Conservation (phyloP, 2,113 vertebrate genomes). For the Ameiurus melas region DNA sequence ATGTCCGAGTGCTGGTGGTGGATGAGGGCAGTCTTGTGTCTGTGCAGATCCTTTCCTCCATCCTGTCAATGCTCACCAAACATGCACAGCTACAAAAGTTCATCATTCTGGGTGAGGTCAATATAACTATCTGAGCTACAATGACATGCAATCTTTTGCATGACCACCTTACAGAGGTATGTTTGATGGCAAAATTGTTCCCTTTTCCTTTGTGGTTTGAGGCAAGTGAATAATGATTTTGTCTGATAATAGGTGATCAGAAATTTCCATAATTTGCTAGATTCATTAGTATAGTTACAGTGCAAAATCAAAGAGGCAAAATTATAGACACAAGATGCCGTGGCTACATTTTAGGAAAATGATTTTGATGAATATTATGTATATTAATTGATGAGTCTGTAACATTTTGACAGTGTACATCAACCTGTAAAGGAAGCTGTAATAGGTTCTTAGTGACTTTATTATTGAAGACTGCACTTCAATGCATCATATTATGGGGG, state of each 20-base stretch:
- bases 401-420: neutral
- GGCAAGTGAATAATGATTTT: neutral
- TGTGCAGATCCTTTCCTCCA: slow-evolving; percentile 71
- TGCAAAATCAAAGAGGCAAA: neutral
- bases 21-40: slow-evolving; percentile 86
- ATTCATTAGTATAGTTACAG: neutral
- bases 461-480: neutral
- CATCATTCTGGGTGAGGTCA: slow-evolving; percentile 78
- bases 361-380: neutral
- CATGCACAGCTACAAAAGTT: slow-evolving; percentile 78
- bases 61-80: slow-evolving; percentile 72
- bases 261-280: neutral
- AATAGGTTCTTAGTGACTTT: neutral
- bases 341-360: neutral
- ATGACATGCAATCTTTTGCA: neutral
- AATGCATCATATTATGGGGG: neutral
- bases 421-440: neutral
- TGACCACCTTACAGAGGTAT: neutral
- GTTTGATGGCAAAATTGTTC: neutral
- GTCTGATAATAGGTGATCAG: neutral
- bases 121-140: neutral
- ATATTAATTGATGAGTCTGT: neutral
- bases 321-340: neutral
- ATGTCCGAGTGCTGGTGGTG: slow-evolving; percentile 77
- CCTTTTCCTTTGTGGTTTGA: neutral